These are phyloP conservation scores for Polypterus bichir DNA, from an alignment of 2,113 vertebrate genomes.

Conservation along the genomic window DNA sequence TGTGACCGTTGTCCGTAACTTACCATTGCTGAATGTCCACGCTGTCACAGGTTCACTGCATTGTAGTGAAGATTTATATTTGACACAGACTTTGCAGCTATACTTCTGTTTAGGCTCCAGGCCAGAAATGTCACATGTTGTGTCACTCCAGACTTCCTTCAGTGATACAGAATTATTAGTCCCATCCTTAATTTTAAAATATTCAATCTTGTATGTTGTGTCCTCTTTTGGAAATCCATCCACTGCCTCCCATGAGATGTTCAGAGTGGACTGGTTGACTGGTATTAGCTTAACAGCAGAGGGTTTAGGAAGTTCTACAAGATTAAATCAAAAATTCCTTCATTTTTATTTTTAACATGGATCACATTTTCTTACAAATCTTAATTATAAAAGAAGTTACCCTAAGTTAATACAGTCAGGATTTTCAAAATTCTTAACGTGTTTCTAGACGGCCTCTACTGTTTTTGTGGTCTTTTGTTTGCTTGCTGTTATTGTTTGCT, in stretches of 20 bases:
- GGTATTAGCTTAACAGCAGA: slow-evolving; percentile 55
- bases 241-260: slow-evolving; percentile 62
- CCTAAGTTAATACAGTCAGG: no score
- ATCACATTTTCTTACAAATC: no score
- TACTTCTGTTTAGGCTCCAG: slow-evolving; percentile 63
- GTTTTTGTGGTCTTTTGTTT: no score
- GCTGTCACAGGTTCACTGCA: slow-evolving; percentile 55
- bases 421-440: no score
- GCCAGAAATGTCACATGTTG: slow-evolving; percentile 39
- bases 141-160: slow-evolving; percentile 51
- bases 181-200: slow-evolving; percentile 35
- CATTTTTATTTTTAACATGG: no score
- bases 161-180: slow-evolving; percentile 25
- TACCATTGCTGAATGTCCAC: slow-evolving; percentile 76
- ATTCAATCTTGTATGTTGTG: slow-evolving; percentile 54
- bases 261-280: slow-evolving; percentile 52
- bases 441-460: no score
- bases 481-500: no score
- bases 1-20: slow-evolving; percentile 22
- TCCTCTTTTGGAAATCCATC: slow-evolving; percentile 46
- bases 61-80: slow-evolving; percentile 51
- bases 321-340: no score
- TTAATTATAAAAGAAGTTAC: no score
- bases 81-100: slow-evolving; percentile 53
- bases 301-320: slow-evolving; percentile 59